phyloP scores from a whole-genome alignment of 2,113 vertebrate species.

The Vulpes vulpes region DNA sequence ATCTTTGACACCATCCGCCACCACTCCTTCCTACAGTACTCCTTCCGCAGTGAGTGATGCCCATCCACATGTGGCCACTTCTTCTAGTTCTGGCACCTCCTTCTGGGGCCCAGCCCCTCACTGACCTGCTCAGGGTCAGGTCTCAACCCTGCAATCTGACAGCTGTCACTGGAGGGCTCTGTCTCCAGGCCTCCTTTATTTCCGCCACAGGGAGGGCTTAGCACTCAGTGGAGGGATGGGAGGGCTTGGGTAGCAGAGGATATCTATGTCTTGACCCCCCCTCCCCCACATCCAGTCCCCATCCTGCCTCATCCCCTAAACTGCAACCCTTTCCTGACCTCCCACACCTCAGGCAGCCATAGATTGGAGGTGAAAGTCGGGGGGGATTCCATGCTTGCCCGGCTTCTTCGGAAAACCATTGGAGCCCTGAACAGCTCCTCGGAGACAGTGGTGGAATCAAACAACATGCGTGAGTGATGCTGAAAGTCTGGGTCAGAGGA shows the following conservation, averaged over 20 bases:
- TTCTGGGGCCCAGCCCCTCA: background rate
- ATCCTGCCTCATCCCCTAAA: background rate
- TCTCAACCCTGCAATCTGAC: background rate
- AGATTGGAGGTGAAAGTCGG: conserved; percentile 90
- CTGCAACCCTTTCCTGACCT: background rate
- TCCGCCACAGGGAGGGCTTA: background rate
- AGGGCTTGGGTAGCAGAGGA: background rate
- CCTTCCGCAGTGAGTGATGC: conserved; percentile 89
- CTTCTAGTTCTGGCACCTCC: background rate
- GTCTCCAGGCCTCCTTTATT: background rate
- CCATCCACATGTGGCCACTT: background rate
- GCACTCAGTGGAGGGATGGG: background rate
- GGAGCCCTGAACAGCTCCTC: conserved; percentile 92
- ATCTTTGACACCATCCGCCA: conserved; percentile 90
- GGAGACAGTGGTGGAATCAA: conserved; percentile 74
- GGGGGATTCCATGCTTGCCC: conserved; percentile 92
- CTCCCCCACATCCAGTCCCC: background rate
- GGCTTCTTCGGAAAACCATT: conserved; percentile 90
- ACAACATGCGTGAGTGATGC: conserved; percentile 88
- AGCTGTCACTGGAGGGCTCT: background rate
- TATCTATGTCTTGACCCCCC: background rate
- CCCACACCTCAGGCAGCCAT: conserved; percentile 88
- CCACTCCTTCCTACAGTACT: conserved; percentile 90
- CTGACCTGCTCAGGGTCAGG: background rate
- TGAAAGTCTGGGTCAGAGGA: background rate